phyloP scores from a whole-genome alignment of 2,797 vertebrate species.

The Furcifer pardalis region DNA sequence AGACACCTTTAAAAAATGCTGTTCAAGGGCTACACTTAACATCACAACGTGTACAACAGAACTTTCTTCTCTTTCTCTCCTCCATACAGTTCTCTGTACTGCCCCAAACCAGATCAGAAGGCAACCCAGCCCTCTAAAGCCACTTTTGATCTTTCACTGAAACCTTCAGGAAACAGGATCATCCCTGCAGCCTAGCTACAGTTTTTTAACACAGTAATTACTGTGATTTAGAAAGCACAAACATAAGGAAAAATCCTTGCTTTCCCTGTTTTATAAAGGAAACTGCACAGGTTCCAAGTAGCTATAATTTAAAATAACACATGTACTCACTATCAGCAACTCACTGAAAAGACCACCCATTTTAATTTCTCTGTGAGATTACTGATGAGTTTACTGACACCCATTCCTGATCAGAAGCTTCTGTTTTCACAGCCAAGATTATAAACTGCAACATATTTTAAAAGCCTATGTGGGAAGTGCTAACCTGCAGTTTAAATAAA shows the following conservation, averaged over 20 bases:
- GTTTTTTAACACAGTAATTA: background rate
- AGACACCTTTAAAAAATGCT: too few species aligned
- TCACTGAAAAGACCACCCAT: slow-evolving; percentile 8
- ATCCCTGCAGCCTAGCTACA: background rate
- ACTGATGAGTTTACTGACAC: background rate
- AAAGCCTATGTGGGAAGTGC: slow-evolving; percentile 17
- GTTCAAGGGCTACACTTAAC: too few species aligned
- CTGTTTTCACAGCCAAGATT: slow-evolving; percentile 17
- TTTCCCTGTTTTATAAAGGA: background rate
- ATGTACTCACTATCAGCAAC: background rate
- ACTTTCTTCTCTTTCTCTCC: too few species aligned
- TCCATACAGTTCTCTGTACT: too few species aligned
- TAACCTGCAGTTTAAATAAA: slow-evolving; percentile 45
- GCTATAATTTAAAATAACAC: background rate
- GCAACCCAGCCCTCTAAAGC: too few species aligned
- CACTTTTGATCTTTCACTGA: too few species aligned
- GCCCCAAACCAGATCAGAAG: too few species aligned
- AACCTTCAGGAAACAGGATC: too few species aligned
- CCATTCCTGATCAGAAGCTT: background rate
- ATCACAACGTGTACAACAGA: too few species aligned
- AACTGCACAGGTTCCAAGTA: background rate
- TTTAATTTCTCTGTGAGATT: slow-evolving; percentile 28
- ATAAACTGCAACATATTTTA: background rate
- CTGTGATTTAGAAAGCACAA: background rate
- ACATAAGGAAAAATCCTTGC: background rate